Evolutionary conservation across 2,797 vertebrate genomes (phyloP), one percentile per base, ranked within the genome.

Genomic region (Champsocephalus gunnari): DNA sequence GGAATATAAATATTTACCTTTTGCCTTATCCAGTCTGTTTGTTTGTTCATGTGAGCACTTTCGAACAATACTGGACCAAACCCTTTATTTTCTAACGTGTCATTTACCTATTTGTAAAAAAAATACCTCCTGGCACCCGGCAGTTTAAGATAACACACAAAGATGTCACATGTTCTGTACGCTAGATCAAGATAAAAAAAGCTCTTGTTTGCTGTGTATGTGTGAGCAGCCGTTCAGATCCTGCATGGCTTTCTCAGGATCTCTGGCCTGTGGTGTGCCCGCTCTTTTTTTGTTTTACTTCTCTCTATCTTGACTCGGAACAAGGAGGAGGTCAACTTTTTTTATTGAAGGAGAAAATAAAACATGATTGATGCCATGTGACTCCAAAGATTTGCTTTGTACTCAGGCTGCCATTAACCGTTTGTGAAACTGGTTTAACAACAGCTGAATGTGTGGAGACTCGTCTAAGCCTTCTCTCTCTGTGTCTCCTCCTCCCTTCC

Each of bases 211-310:
- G 79, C 43, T 54, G 77, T 75, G 77, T 34, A 0, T 21, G 0
- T 49, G 13, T n/a, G 74, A 74, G 85, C 82, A 82, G 87, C 74
- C 59, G 21, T 12, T 81, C 41, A 80, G 79, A 80, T 69, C 81
- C 44, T 92, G 93, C 94, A 95, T 93, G 93, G 92, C 91, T 93
- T 88, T 71, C 44, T 83, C 79, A 66, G 85, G 76, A 75, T 71
- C 79, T 80, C 87, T 81, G 87, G 74, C 83, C 85, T 87, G 83
- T 83, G 69, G 82, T 83, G 81, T 90, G 79, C 45, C 63, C 45
- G 72, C 80, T 28, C 0, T 28, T 28, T 75, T 71, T 47, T 12
- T n/a, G n/a, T 75, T 71, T 47, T 10, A 28, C 58, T 78, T 48
- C 63, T 48, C 8, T 64, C 6, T 47, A 32, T 64, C 34, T 56